phyloP scores from a whole-genome alignment of 2,113 vertebrate species.

The Gobius niger region DNA sequence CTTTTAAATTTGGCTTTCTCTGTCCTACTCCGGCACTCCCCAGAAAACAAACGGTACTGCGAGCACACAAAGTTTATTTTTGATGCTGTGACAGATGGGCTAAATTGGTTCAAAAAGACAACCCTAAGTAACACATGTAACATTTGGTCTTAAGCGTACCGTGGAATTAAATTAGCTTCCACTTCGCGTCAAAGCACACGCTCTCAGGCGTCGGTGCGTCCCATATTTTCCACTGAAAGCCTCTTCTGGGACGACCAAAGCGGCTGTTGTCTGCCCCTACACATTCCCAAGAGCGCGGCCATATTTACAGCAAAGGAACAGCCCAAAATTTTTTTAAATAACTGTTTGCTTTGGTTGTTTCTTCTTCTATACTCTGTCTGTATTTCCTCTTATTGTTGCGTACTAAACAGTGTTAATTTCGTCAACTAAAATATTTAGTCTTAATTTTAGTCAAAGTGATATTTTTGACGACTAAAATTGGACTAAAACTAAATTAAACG shows the following conservation, averaged over 20 bases:
- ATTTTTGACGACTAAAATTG: too few relatives aligned
- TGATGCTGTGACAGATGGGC: neutral
- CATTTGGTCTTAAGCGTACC: neutral
- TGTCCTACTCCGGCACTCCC: neutral
- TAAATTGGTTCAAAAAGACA: neutral
- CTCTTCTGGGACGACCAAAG: conserved; percentile 9
- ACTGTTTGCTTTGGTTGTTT: too few relatives aligned
- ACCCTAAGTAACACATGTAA: neutral
- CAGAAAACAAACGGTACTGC: neutral
- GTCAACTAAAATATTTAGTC: too few relatives aligned
- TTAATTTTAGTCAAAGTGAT: too few relatives aligned
- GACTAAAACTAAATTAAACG: too few relatives aligned
- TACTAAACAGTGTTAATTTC: too few relatives aligned
- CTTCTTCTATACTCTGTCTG: too few relatives aligned
- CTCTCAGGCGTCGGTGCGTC: conserved; percentile 19
- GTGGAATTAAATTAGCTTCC: conserved; percentile 14
- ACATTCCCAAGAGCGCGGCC: conserved; percentile 9
- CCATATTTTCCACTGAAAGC: conserved; percentile 30
- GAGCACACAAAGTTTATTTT: neutral
- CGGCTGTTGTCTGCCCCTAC: conserved; percentile 23
- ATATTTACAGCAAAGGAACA: conserved; percentile 9
- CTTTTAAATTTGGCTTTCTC: neutral
- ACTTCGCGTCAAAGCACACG: conserved; percentile 16
- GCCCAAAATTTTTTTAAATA: too few relatives aligned
- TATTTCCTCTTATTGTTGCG: too few relatives aligned